Percentiles rank a stretch among this genome's conserved stretches.
Conservation (phyloP, 2,888 invertebrate genomes). For the Drosophila barbarae region DNA sequence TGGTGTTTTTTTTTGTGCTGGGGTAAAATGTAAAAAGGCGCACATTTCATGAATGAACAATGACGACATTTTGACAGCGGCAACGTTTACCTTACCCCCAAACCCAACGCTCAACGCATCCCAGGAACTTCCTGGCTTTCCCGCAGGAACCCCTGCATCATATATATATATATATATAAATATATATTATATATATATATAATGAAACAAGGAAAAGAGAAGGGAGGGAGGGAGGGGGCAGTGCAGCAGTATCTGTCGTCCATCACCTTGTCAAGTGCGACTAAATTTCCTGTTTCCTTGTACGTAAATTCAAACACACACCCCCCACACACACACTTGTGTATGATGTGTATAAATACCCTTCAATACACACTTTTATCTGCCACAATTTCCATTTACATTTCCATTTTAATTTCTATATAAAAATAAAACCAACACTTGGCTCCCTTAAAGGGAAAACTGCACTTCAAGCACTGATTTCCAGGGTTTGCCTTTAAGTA, state of each 20-base stretch:
- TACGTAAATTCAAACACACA: constrained; percentile 10
- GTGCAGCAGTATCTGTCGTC: constrained; percentile 63
- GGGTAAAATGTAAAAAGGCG: constrained; percentile 54
- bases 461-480: neutral
- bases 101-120: constrained; percentile 3
- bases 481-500: neutral
- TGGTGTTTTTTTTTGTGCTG: constrained; percentile 10
- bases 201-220: neutral
- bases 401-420: neutral
- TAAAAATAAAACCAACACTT: too few relatives aligned
- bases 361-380: constrained; percentile 7
- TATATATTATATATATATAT: neutral
- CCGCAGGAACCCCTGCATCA: neutral
- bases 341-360: neutral
- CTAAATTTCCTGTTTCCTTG: constrained; percentile 65
- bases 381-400: constrained; percentile 2
- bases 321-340: neutral
- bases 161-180: neutral
- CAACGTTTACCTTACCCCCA: constrained; percentile 45
- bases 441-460: too few relatives aligned
- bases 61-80: constrained; percentile 71
- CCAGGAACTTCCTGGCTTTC: neutral
- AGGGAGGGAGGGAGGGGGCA: constrained; percentile 7
- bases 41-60: constrained; percentile 73
- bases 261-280: constrained; percentile 69